These are phyloP conservation scores for Forbesichthys papilliferus DNA, from an alignment of 2,113 vertebrate genomes.

Conservation along the genomic window DNA sequence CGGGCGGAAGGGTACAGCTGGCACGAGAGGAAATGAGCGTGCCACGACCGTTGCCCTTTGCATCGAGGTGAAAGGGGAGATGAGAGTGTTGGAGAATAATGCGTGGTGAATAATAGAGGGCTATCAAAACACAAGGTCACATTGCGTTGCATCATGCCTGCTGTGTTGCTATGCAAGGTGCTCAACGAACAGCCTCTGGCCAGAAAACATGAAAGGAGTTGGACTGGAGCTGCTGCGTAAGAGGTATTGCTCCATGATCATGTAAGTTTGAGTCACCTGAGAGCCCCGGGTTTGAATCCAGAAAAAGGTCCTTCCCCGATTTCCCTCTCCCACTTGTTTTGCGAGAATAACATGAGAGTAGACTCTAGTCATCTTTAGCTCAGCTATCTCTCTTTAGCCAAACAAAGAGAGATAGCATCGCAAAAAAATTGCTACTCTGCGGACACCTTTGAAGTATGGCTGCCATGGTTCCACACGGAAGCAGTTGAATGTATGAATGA, in stretches of 20 bases:
- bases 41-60: conserved; percentile 49
- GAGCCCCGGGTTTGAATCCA: too few species aligned
- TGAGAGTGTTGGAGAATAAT: background rate
- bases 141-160: conserved; percentile 33
- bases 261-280: too few species aligned
- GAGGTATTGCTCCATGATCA: too few species aligned
- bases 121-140: background rate
- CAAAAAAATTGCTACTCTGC: conserved; percentile 16
- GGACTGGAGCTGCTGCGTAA: too few species aligned
- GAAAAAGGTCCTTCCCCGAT: too few species aligned
- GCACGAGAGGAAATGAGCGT: conserved; percentile 58
- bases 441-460: conserved; percentile 50
- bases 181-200: conserved; percentile 17
- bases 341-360: conserved; percentile 17
- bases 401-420: conserved; percentile 25
- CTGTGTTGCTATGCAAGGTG: conserved; percentile 16
- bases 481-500: conserved; percentile 51
- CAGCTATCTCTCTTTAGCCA: background rate
- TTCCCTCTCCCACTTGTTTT: too few species aligned
- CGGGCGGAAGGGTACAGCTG: conserved; percentile 43
- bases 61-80: conserved; percentile 12
- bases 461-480: conserved; percentile 34
- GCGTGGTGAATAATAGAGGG: conserved; percentile 36
- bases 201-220: background rate
- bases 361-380: conserved; percentile 20